Conservation (phyloP, 2,797 vertebrate genomes). For the Takifugu rubripes region DNA sequence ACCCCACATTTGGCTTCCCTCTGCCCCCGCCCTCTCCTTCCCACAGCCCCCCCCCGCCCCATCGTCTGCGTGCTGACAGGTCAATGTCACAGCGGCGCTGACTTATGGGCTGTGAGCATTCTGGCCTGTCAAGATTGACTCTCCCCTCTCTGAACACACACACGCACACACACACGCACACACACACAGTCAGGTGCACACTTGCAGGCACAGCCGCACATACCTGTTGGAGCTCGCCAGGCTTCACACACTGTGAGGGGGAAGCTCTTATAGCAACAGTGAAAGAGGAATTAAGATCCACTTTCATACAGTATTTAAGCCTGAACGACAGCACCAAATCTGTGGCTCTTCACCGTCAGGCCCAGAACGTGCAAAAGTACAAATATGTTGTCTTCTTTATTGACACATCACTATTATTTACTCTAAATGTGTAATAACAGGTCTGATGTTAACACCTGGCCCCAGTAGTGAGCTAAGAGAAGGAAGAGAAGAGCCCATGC, state of each 20-base stretch:
- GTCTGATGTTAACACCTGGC: neutral
- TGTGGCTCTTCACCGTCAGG: neutral
- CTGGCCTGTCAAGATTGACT: slow-evolving; percentile 79
- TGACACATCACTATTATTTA: neutral
- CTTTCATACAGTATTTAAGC: slow-evolving; percentile 2
- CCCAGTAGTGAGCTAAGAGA: too few species aligned
- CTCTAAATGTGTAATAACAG: neutral
- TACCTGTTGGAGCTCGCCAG: slow-evolving; percentile 52
- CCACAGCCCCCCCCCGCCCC: slow-evolving; percentile 70
- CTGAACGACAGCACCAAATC: slow-evolving; percentile 1
- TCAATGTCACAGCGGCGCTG: slow-evolving; percentile 80
- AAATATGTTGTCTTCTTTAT: too few species aligned
- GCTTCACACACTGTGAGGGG: slow-evolving; percentile 13
- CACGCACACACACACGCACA: slow-evolving; percentile 25
- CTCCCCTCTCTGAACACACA: slow-evolving; percentile 69
- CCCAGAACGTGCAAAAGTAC: too few species aligned
- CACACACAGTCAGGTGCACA: slow-evolving; percentile 34
- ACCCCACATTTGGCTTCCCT: slow-evolving; percentile 29
- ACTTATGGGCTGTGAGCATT: slow-evolving; percentile 91
- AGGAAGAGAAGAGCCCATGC: too few species aligned
- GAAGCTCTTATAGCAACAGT: slow-evolving; percentile 3
- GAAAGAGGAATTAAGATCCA: slow-evolving; percentile 27
- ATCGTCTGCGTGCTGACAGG: slow-evolving; percentile 83
- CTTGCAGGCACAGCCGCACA: slow-evolving; percentile 38
- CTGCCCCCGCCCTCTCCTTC: slow-evolving; percentile 63